Evolutionary conservation across 2,888 invertebrate species (phyloP), one percentile per base, ranked within the genome.

Genomic region (Philonicus albiceps): DNA sequence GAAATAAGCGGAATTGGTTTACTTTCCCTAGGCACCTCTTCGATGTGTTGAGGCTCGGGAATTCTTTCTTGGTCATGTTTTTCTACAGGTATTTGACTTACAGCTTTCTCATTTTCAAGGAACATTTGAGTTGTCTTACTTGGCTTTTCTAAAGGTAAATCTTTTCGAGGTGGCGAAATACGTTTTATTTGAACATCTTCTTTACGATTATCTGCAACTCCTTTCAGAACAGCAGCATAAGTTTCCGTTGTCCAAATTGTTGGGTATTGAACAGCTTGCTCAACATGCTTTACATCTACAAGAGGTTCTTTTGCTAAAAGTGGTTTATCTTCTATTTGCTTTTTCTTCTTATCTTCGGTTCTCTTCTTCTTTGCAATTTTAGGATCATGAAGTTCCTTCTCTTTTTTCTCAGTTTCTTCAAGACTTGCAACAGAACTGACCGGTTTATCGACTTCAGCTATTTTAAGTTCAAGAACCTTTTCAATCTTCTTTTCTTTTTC

Each of bases 171-270:
- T 64, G 64, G 22, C 8, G 22, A 11, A 64, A 11, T 22, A 27
- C 19, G 27, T 64, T 64, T 64, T 64, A 64, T 22, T 64, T 22
- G 8, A 22, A 27, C 4, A 22, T 64, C 64, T 64, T 64, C 64
- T 64, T 64, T 19, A 1, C 64, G 64, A 27, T 64, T 64, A 27
- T 64, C 64, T 0, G 31, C 19, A n/a, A 22, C 31, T 2, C 81
- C 81, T 78, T 88, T 90, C 0, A 92, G 90, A 53, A 92, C 90
- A 88, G 92, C 90, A 16, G 92, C 92, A 87, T 92, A 92, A 0
- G 92, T 91, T 89, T 92, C 92, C 3, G 90, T 89, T 40, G 87
- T 88, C 91, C 91, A 91, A 27, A 90, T 90, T 5, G 90, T 90
- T 0, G 90, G 89, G 53, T 87, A 86, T 5, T 87, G 16, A 7